These are phyloP conservation scores for Heliocidaris erythrogramma DNA, from an alignment of 35 echinoderm and acorn worm species.

Conservation along the genomic window DNA sequence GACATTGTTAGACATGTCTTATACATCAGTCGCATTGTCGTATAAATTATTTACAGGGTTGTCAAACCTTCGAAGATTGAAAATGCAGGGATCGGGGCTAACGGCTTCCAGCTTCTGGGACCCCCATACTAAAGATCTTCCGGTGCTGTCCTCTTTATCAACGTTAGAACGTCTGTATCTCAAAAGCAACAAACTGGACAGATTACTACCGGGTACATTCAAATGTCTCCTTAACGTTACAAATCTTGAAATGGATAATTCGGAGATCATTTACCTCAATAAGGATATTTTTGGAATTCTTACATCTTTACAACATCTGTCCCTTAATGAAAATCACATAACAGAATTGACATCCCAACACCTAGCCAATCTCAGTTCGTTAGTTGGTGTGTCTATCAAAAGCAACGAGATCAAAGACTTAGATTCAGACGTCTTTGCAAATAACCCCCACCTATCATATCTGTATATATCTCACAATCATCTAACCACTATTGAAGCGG, in stretches of 20 bases:
- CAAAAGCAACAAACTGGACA: not conserved
- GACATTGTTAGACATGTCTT: not conserved
- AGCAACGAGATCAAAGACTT: not conserved
- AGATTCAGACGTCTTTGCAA: not conserved
- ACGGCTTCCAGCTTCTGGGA: not conserved
- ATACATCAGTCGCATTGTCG: not conserved
- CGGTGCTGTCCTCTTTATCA: not conserved
- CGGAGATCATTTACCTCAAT: not conserved
- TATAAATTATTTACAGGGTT: not conserved
- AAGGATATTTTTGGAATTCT: not conserved
- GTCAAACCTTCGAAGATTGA: not conserved
- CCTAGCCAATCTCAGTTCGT: not conserved
- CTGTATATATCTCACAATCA: slow-evolving; percentile 26
- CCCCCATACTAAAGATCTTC: not conserved
- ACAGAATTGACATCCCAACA: not conserved
- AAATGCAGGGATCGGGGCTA: not conserved
- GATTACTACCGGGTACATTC: slow-evolving; percentile 7
- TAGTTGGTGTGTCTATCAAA: not conserved
- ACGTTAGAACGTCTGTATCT: not conserved
- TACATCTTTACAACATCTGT: not conserved
- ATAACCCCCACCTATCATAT: not conserved
- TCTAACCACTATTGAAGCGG: not conserved
- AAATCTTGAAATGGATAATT: not conserved
- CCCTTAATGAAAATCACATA: not conserved
- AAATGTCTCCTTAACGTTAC: not conserved